A percentile compares a stretch with the other conserved stretches of the same genome.
Evolutionary conservation across 1,140 invertebrate species (phyloP).

Genomic region (Plectrocnemia conspersa): DNA sequence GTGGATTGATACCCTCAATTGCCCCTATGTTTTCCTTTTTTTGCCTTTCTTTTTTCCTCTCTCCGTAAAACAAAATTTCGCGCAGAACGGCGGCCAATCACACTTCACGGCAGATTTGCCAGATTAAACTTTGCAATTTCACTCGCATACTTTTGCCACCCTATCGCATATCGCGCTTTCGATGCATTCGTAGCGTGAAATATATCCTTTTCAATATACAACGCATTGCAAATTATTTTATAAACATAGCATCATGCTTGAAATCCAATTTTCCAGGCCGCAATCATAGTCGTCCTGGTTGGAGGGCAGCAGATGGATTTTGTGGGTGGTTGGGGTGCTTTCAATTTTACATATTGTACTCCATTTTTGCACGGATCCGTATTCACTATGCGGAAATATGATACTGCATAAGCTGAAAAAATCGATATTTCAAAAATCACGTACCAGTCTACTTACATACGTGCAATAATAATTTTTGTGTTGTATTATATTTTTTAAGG

Average conservation of each 20-base stretch:
- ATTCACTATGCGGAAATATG: neutral
- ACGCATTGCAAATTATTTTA: conserved; percentile 23
- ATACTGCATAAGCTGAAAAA: conserved; percentile 9
- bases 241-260: conserved; percentile 31
- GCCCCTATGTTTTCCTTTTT: conserved; percentile 17
- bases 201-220: conserved; percentile 20
- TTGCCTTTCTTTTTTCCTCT: neutral
- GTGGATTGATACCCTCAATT: conserved; percentile 21
- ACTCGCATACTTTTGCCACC: too few species aligned
- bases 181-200: conserved; percentile 2
- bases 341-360: conserved; percentile 25
- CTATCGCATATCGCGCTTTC: too few species aligned
- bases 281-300: conserved; percentile 19
- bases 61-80: neutral
- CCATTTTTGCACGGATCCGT: conserved; percentile 5
- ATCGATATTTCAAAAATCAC: too few species aligned
- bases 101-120: neutral
- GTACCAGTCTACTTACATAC: too few species aligned
- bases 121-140: neutral
- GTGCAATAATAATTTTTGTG: too few species aligned
- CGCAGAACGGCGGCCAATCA: too few species aligned
- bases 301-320: conserved; percentile 2
- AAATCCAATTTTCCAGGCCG: conserved; percentile 30
- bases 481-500: too few species aligned
- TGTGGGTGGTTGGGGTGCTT: conserved; percentile 1